phyloP scores from a whole-genome alignment of 2,888 invertebrate genomes.

The Laspeyria flexula region DNA sequence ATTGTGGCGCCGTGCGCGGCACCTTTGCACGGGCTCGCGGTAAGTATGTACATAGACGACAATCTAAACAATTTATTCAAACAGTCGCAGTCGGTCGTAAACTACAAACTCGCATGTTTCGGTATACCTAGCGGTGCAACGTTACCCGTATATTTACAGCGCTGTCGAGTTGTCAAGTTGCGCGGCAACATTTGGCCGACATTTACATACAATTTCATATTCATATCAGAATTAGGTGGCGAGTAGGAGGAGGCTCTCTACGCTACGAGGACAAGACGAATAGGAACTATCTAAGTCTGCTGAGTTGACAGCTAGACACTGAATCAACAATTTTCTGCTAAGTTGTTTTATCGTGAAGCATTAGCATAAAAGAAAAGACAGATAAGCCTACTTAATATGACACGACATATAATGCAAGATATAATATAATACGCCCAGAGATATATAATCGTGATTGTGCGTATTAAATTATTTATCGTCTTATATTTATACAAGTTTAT shows the following conservation, averaged over 20 bases:
- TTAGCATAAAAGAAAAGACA: conserved; percentile 20
- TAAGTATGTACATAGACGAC: conserved; percentile 56
- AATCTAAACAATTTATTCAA: conserved; percentile 75
- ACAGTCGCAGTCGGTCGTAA: conserved; percentile 62
- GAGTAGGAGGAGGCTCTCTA: conserved; percentile 54
- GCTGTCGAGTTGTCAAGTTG: conserved; percentile 77
- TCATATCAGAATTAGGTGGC: conserved; percentile 79
- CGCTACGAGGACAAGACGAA: conserved; percentile 41
- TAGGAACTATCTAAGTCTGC: conserved; percentile 50
- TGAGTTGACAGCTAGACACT: conserved; percentile 43
- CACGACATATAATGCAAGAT: conserved; percentile 1
- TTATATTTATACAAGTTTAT: no score
- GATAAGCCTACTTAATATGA: conserved; percentile 8
- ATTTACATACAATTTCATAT: conserved; percentile 83
- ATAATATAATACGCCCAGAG: neutral
- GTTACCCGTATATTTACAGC: conserved; percentile 74
- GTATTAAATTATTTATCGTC: no score
- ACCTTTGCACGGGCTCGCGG: conserved; percentile 49
- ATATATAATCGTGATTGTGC: neutral
- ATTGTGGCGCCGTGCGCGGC: conserved; percentile 38
- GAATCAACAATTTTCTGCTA: conserved; percentile 40
- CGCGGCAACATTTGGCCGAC: conserved; percentile 72
- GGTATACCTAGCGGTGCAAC: conserved; percentile 67
- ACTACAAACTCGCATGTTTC: conserved; percentile 74
- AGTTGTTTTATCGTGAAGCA: conserved; percentile 23